Evolutionary conservation across 2,113 vertebrate genomes (phyloP), one percentile per base, ranked within the genome.

Genomic region (Ptilonorhynchus violaceus): DNA sequence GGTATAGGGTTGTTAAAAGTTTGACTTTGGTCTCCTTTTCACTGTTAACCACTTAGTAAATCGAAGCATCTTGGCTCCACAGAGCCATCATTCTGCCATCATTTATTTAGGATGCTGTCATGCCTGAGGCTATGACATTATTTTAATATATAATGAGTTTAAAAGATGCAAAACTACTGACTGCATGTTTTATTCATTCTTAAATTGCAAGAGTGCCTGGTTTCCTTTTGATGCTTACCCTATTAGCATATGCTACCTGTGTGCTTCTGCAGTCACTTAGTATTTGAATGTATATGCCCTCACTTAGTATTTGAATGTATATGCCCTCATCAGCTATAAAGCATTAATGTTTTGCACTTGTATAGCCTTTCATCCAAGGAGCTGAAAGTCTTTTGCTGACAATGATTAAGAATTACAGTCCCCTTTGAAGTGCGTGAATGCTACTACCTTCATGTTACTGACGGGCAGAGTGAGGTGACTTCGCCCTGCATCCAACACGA

Each of bases 291-390:
- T 85, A 66, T 88, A 92, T 96, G 60, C 70, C 92, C 91, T 58
- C 82, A 87, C 81, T 93, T 82, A 42, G 84, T 85, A 93, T 97
- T 96, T 67, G 95, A 87, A 97, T 96, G 95, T 85, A 66, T 88
- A 92, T 96, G 60, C 70, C 92, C 91, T 58, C 82, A 87, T 69
- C 90, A 72, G 92, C 89, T 82, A 46, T 91, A 96, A 91, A 96
- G 88, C 92, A 93, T 89, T 63, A 58, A 90, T 77, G 85, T 37
- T 97, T 96, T 97, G 88, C 92, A 96, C 92, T 95, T 97, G 86
- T 78, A 96, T 96, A 68, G 95, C 79, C 96, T 95, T 97, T 88
- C 88, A 95, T 85, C 81, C 79, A 4, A 58, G 80, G 28, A 87
- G 70, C 92, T 87, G 88, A 87, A 94, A 95, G 91, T 87, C 86